Evolutionary conservation across 2,888 invertebrate species (phyloP), one percentile per base, ranked within the genome.

Genomic region (Orthonychiurus folsomi): DNA sequence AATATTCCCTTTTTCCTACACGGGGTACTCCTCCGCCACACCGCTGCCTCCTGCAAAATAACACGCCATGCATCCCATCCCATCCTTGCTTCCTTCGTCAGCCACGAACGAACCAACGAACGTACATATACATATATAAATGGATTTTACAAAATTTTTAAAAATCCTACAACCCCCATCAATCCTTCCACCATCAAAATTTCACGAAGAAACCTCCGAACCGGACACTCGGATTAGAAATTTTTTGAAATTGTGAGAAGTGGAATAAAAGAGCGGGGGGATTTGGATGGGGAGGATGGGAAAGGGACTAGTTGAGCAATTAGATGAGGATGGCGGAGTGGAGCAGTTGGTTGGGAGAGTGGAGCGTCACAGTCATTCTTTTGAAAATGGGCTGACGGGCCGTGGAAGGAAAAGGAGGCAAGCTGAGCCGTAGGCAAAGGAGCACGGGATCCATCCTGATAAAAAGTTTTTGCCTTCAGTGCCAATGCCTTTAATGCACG

Each of bases 351-450:
- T 58, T 24, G 25, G 54, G 50, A 50, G 28, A 25, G 66, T 64
- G 62, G 59, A 50, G 62, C 66, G 66, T 66, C 66, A 60, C 60
- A 66, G 66, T 66, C 66, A 66, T 66, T 57, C 47, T 57, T 24
- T 55, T 24, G 55, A 55, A 55, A 55, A 55, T 55, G 55, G 55
- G 57, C n/a, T 48, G 23, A 50, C 21, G 59, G 50, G 20, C 18
- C 20, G 15, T n/a, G 15, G 21, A 47, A 58, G 23, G 23, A 58
- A 47, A 58, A 58, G n/a, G 23, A 58, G 23, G n/a, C n/a, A n/a
- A n/a, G n/a, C n/a, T n/a, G n/a, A n/a, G n/a, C n/a, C n/a, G n/a
- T n/a, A n/a, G n/a, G n/a, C n/a, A n/a, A n/a, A n/a, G 48, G 48
- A 47, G 48, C 15, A 47, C 48, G 12, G 48, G 48, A 47, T 47